These are phyloP conservation scores for Vidua macroura DNA, from an alignment of 2,113 vertebrate genomes.

Conservation along the genomic window DNA sequence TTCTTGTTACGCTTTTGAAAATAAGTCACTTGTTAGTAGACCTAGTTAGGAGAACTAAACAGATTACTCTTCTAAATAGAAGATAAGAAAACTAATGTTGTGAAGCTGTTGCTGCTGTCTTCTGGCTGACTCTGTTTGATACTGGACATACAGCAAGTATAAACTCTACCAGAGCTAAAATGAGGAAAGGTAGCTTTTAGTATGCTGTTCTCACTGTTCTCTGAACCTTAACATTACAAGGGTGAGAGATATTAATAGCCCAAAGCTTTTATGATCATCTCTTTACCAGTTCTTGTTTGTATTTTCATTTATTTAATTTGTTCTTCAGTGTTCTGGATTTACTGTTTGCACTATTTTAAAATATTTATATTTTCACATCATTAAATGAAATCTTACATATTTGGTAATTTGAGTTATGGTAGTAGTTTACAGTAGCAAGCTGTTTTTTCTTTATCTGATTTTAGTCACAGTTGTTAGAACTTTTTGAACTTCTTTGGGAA, in stretches of 20 bases:
- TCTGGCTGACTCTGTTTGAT: background rate
- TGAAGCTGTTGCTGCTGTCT: background rate
- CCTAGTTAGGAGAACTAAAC: background rate
- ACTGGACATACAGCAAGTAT: background rate
- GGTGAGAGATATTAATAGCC: background rate
- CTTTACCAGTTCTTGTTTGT: background rate
- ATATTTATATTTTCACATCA: background rate
- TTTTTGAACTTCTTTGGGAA: background rate
- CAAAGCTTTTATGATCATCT: background rate
- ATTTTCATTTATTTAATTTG: background rate
- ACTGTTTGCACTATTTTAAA: background rate
- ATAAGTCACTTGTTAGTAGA: background rate
- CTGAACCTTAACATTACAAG: background rate
- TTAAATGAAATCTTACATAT: background rate
- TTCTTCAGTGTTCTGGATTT: background rate
- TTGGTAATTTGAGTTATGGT: background rate
- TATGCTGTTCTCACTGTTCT: background rate
- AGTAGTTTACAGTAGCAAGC: background rate
- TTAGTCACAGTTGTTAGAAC: background rate
- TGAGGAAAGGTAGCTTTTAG: background rate
- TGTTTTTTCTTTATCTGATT: background rate
- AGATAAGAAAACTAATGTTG: background rate
- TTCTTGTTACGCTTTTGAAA: background rate
- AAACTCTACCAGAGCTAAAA: background rate
- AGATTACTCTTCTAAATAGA: background rate